Evolutionary conservation across 1,140 invertebrate genomes (phyloP).

Genomic region (Papilio machaon): DNA sequence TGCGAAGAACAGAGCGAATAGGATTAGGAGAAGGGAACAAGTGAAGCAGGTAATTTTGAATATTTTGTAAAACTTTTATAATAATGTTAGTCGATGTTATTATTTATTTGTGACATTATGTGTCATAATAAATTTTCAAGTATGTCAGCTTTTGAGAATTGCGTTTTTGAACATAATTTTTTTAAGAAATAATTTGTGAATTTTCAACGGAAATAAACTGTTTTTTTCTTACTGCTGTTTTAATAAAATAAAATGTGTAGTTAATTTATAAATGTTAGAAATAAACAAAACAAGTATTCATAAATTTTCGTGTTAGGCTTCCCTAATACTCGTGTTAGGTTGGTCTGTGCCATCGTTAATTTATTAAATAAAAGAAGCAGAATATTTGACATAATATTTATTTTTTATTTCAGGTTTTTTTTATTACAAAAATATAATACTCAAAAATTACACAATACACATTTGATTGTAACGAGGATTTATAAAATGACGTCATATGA

Average conservation of each 20-base stretch:
- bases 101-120: background rate
- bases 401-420: conserved; percentile 33
- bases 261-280: too few species aligned
- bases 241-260: too few species aligned
- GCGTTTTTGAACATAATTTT: background rate
- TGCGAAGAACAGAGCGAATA: background rate
- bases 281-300: too few species aligned
- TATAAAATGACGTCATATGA: background rate
- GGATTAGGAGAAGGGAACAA: background rate
- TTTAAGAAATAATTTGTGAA: background rate
- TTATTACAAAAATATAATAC: conserved; percentile 38
- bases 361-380: background rate
- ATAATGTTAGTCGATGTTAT: conserved; percentile 12
- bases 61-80: background rate
- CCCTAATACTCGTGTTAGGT: too few species aligned
- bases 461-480: background rate
- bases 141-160: background rate
- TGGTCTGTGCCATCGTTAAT: too few species aligned
- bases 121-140: background rate
- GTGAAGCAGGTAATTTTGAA: background rate
- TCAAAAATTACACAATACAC: conserved; percentile 20
- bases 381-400: background rate
- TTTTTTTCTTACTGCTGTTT: too few species aligned
- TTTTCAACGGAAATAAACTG: background rate
- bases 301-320: too few species aligned